Percentiles rank a stretch among this genome's conserved stretches.
Conservation (phyloP, 2,797 vertebrate genomes). For the Oreochromis grahami region DNA sequence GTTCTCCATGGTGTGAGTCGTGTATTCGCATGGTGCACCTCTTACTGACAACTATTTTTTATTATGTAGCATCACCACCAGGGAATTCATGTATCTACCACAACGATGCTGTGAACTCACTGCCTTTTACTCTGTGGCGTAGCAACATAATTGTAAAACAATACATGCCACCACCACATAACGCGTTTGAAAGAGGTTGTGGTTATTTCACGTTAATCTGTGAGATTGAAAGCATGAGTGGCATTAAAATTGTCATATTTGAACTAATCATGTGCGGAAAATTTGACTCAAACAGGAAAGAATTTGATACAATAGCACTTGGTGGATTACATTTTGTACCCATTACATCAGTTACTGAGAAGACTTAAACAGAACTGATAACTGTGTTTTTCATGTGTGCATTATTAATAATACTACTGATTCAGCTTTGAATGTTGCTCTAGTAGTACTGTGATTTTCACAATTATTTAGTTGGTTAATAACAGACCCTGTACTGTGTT, state of each 20-base stretch:
- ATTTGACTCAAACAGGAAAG: neutral
- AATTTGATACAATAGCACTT: neutral
- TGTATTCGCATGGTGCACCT: neutral
- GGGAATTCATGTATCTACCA: neutral
- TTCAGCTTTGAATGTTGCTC: neutral
- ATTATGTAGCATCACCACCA: neutral
- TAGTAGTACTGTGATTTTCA: neutral
- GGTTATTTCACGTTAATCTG: neutral
- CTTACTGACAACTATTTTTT: neutral
- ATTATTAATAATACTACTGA: neutral
- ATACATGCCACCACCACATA: neutral
- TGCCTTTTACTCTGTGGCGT: neutral
- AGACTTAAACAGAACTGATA: neutral
- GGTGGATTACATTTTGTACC: neutral
- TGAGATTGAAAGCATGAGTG: neutral
- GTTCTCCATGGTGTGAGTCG: neutral
- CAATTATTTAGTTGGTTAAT: neutral
- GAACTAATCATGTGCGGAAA: neutral
- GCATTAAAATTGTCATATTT: neutral
- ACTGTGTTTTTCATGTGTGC: neutral
- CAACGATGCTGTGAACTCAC: neutral
- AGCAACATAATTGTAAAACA: neutral
- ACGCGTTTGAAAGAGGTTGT: rapidly evolving
- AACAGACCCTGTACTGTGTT: neutral
- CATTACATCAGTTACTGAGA: neutral